Evolutionary conservation across 2,113 vertebrate genomes (phyloP), one percentile per base, ranked within the genome.

Genomic region (Phyllopteryx taeniolatus): DNA sequence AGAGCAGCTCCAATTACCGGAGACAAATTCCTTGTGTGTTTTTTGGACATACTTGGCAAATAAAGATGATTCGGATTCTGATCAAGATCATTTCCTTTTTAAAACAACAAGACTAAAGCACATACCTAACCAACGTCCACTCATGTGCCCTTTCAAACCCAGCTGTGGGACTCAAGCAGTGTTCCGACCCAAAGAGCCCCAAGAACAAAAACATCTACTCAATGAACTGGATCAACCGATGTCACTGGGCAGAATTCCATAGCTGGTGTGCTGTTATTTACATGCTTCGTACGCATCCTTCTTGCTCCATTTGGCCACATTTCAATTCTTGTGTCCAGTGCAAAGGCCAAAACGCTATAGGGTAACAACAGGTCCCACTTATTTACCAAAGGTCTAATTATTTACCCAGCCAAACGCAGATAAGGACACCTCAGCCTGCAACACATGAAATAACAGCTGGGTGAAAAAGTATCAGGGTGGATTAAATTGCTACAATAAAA

Each of bases 351-450:
- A 39, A 53, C 35, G 46, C 27, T 33, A 60, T 51, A 59, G 71
- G 22, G 79, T 71, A 81, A 79, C 77, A 64, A 39, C 0, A 33
- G 49, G 71, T 67, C 51, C 62, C 27, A 86, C 73, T 67, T 92
- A 83, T 93, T 91, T 91, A 86, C 79, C 3, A 70, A 65, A 19
- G 56, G 83, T 87, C 69, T 92, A 93, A 94, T 93, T 83, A 94
- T 94, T 93, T 78, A 93, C 89, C 56, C 46, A 73, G 78, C 15
- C 53, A 61, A 65, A 70, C 54, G 62, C n/a, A 54, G 4, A 83
- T 66, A 53, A 64, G 65, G 43, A 47, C 71, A 67, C 60, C n/a
- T 46, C 74, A 57, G 68, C 54, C 13, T 71, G 78, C 68, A 60
- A 10, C 42, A 54, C 78, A 47, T 69, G 71, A 78, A 66, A 78